Conservation (phyloP, 2,113 vertebrate genomes). For the Haliaeetus leucogaster region DNA sequence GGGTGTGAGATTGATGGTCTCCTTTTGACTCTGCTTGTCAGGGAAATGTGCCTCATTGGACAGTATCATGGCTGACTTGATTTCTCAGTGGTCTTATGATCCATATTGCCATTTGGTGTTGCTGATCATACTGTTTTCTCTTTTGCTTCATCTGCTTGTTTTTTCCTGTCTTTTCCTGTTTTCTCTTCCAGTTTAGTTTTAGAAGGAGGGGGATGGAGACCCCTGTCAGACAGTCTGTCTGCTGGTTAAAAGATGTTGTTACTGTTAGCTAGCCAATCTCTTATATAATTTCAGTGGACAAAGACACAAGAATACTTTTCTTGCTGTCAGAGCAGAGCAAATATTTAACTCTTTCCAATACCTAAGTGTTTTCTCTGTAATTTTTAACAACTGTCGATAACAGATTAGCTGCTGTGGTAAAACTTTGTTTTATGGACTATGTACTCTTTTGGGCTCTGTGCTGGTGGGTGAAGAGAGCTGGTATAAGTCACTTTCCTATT, state of each 20-base stretch:
- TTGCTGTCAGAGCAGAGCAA: neutral
- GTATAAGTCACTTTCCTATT: neutral
- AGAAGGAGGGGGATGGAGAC: neutral
- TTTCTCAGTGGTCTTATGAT: neutral
- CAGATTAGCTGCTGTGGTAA: neutral
- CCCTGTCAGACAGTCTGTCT: neutral
- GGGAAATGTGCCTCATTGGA: neutral
- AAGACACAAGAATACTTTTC: neutral
- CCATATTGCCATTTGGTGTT: neutral
- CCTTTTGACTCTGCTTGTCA: neutral
- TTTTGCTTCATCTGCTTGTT: neutral
- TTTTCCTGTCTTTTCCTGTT: neutral
- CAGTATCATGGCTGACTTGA: neutral
- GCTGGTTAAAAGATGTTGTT: neutral
- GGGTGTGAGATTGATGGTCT: neutral
- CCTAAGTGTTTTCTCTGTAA: neutral
- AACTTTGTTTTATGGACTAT: neutral
- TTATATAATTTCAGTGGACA: neutral
- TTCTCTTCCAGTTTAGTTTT: neutral
- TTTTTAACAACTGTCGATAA: neutral
- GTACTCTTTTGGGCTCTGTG: neutral
- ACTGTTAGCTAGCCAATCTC: neutral
- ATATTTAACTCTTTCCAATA: neutral
- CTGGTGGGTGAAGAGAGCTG: neutral
- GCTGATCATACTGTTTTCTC: neutral